These are phyloP conservation scores for Drosophila asahinai DNA, from an alignment of 1,140 invertebrate genomes.

Conservation along the genomic window DNA sequence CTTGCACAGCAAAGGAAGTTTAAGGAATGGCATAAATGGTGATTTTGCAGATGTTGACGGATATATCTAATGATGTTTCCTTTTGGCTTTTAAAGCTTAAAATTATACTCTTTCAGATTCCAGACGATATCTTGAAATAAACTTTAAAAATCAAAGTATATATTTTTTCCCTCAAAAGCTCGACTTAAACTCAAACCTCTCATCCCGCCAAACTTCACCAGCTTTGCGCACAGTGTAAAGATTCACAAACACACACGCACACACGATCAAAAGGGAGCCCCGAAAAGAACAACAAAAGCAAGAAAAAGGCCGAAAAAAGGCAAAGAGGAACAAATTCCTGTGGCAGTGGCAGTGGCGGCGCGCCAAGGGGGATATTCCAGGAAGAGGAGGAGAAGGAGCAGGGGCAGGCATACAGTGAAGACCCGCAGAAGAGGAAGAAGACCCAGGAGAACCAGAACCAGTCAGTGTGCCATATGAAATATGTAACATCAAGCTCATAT, in stretches of 20 bases:
- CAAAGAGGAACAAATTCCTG: conserved; percentile 60
- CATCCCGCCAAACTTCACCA: background rate
- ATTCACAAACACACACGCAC: conserved; percentile 43
- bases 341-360: conserved; percentile 22
- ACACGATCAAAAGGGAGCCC: conserved; percentile 64
- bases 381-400: too few relatives aligned
- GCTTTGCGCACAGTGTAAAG: conserved; percentile 70
- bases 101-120: too few relatives aligned
- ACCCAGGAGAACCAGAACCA: conserved; percentile 47
- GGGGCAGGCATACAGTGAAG: conserved; percentile 26
- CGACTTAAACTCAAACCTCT: background rate
- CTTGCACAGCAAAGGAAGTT: too few relatives aligned
- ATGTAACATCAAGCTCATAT: conserved; percentile 67
- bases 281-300: conserved; percentile 55
- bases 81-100: too few relatives aligned
- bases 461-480: conserved; percentile 75
- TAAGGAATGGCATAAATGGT: too few relatives aligned
- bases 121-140: background rate
- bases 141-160: background rate
- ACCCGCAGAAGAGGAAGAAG: conserved; percentile 10
- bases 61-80: too few relatives aligned
- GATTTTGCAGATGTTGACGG: too few relatives aligned
- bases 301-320: conserved; percentile 58
- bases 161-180: background rate
- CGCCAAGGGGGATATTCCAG: background rate